Conservation (phyloP, 2,797 vertebrate genomes). For the Anas acuta region DNA sequence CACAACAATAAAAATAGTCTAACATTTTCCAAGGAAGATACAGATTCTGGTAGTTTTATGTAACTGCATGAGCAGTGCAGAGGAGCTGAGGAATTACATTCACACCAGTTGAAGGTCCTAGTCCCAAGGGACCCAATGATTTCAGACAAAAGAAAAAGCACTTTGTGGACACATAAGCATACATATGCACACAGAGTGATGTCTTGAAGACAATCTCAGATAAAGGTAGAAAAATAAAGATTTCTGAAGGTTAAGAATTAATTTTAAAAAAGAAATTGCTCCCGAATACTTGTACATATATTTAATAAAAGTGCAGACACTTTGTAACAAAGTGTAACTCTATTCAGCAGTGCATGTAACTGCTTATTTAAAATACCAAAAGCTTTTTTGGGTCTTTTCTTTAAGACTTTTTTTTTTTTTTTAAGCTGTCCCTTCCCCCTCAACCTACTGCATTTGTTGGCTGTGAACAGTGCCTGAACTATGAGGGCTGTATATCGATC, state of each 20-base stretch:
- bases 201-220: neutral
- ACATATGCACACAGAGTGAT: rapidly evolving
- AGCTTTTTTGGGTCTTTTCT: neutral
- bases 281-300: neutral
- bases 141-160: neutral
- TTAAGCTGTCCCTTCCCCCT: neutral
- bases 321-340: neutral
- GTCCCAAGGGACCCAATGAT: neutral
- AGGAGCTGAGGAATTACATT: neutral
- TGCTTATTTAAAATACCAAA: neutral
- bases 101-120: neutral
- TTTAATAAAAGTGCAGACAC: neutral
- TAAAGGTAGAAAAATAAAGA: neutral
- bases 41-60: neutral
- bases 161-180: neutral
- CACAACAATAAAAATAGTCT: neutral
- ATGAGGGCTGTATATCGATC: slow-evolving; percentile 46
- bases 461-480: slow-evolving; percentile 37
- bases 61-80: neutral
- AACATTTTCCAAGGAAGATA: neutral
- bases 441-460: neutral
- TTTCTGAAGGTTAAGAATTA: neutral
- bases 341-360: neutral
- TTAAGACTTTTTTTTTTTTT: neutral
- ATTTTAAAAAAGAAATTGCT: neutral